Base-by-base conservation (phyloP, 2,888 invertebrate species). In the Epicampocera succincta region DNA sequence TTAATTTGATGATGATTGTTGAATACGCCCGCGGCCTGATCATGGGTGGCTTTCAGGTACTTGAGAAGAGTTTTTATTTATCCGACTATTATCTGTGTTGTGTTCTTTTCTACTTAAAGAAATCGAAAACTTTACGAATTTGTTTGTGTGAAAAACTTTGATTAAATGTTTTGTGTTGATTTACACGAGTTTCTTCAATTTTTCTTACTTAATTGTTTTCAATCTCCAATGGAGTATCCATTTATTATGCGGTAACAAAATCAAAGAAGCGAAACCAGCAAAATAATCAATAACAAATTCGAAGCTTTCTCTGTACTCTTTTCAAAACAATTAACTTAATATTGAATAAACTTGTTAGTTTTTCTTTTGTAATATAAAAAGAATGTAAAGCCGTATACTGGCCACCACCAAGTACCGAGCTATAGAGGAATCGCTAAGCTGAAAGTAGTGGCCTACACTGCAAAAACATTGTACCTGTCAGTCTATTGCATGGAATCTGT, bases 41-140 rank as follows among this genome's bases (percentile, higher is more conserved):
- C 50, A 71, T 80, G 71, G 71, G 71, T 80, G 79, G 79, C 38
- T 73, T 56, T 66, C 60, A 61, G 72, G 65, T 61, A 25, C 29
- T 71, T 71, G n/a, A 2, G 4, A 21, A 40, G 40, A 40, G 19
- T 40, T 19, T 40, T 17, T 13, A 8, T 54, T 54, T 54, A 13
- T n/a, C 52, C 15, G 29, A 33, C n/a, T 40, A 12, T 40, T 63
- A 3, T 11, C 17, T n/a, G 11, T 0, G 42, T 52, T 5, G 8
- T 38, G 40, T 52, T 63, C 61, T n/a, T n/a, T n/a, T 50, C 50
- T 72, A 60, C n/a, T 63, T 12, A 25, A 25, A 25, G 5, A 5
- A 25, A 25, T 44, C n/a, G 4, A 17, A 13, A 58, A 33, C 40
- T 17, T n/a, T 19, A 17, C 8, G 8, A 54, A 40, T n/a, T n/a